These are phyloP conservation scores for Drosophila micromelanica DNA, from an alignment of 1,140 invertebrate species.

Conservation along the genomic window DNA sequence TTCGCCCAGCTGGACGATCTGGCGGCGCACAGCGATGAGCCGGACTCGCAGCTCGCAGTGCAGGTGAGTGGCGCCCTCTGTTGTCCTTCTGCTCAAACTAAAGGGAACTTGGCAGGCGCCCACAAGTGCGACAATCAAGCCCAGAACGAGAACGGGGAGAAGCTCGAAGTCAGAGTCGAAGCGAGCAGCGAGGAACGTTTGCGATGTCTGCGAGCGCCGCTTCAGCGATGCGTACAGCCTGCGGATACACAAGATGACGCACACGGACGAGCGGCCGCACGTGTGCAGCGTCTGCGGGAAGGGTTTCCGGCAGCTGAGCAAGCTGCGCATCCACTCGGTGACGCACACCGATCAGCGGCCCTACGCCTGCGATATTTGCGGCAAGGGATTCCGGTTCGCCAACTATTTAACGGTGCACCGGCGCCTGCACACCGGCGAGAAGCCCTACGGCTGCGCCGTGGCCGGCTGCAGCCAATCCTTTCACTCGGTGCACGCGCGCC, in stretches of 20 bases:
- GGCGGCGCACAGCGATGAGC: neutral
- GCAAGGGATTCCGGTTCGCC: conserved; percentile 86
- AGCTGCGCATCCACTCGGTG: conserved; percentile 85
- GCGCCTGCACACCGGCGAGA: conserved; percentile 92
- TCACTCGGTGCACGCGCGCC: conserved; percentile 70
- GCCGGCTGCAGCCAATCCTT: conserved; percentile 46
- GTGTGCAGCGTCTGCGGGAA: conserved; percentile 72
- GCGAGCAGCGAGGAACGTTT: conserved; percentile 17
- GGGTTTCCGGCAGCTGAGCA: conserved; percentile 70
- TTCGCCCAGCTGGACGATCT: conserved; percentile 51
- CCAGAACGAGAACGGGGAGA: too few relatives aligned
- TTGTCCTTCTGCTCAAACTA: too few relatives aligned
- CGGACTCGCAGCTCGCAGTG: conserved; percentile 26
- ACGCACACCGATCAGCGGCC: conserved; percentile 86
- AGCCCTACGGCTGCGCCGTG: conserved; percentile 86
- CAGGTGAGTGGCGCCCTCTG: conserved; percentile 11
- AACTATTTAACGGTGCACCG: conserved; percentile 85
- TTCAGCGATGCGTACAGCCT: conserved; percentile 70
- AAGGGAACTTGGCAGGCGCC: neutral
- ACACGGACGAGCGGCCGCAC: conserved; percentile 78
- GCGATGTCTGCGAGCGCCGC: conserved; percentile 50
- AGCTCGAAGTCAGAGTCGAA: neutral
- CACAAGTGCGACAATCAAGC: neutral
- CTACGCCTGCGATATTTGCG: conserved; percentile 85
- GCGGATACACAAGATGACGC: conserved; percentile 75